Evolutionary conservation across 1,140 invertebrate genomes (phyloP), one percentile per base, ranked within the genome.

Genomic region (Subanguina moxae): DNA sequence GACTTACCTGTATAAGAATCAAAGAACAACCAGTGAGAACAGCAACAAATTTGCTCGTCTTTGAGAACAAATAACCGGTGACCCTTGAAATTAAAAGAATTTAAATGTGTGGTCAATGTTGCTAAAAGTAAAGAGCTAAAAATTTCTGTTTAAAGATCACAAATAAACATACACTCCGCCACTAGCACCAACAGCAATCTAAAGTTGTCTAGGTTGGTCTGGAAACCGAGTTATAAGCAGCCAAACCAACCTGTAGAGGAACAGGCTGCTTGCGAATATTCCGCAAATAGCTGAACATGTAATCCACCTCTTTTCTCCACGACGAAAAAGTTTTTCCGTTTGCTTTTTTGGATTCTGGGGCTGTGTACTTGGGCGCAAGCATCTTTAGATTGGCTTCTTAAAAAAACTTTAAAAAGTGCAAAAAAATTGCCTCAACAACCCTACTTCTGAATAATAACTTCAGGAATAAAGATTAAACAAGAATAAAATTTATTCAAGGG

Each of bases 1-100:
- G 71, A 57, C 9, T 30, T 45, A 72, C 71, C 57, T 72, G 71
- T 19, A 73, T 17, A 11, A 73, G 11, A 32, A 73, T 56, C 9
- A 73, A 45, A 15, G 73, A 57, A 23, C 52, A 46, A 3, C 71
- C 71, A n/a, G 62, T 8, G 19, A 69, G 9, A 13, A 63, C 23
- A 13, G 71, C 71, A 21, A 63, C 58, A 19, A 73, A 52, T 45
- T 62, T 75, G 21, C 42, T 56, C 11, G 59, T 45, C 48, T 61
- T 75, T 13, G 73, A 62, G 32, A 62, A 70, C 27, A 75, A 43
- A 59, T 76, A 73, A 15, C 71, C 62, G 1, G 68, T 72, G 19
- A 75, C 32, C 15, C 71, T 72, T 32, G 32, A 72, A 75, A 58
- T 42, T 58, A n/a, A n/a, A n/a, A n/a, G n/a, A n/a, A n/a, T n/a